Conservation (phyloP, 2,113 vertebrate genomes). For the Neogobius melanostomus region DNA sequence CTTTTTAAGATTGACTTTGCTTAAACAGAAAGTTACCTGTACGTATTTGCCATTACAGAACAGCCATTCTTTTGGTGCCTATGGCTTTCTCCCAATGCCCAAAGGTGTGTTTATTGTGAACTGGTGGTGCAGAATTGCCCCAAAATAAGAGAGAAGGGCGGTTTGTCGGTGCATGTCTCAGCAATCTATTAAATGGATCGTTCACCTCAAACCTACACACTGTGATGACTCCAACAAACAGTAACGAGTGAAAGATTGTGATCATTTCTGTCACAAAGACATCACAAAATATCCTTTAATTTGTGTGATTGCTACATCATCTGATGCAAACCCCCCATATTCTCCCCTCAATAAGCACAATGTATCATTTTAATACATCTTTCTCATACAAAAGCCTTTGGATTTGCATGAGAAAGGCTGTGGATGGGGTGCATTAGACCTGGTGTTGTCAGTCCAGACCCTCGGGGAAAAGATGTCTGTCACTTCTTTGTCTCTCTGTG, state of each 20-base stretch:
- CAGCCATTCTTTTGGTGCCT: no score
- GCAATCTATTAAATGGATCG: no score
- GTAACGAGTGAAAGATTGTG: background rate
- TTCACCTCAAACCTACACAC: background rate
- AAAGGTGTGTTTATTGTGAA: no score
- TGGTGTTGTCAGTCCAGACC: constrained; percentile 24
- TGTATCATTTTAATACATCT: background rate
- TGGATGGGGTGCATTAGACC: constrained; percentile 27
- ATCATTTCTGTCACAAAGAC: background rate
- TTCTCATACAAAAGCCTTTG: background rate
- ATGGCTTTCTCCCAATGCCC: no score
- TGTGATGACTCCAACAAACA: background rate
- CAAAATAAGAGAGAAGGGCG: background rate
- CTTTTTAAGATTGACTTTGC: background rate
- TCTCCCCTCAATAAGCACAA: background rate
- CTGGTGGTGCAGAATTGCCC: background rate
- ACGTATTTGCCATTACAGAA: no score
- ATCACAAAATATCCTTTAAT: background rate
- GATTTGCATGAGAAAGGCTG: constrained; percentile 40
- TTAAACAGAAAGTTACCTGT: background rate
- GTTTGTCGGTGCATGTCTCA: background rate
- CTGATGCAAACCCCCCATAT: background rate
- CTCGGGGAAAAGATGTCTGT: constrained; percentile 40
- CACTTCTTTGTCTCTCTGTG: constrained; percentile 49
- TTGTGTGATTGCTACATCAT: background rate